phyloP scores from a whole-genome alignment of 2,113 vertebrate species.

The Puffinus mauretanicus region DNA sequence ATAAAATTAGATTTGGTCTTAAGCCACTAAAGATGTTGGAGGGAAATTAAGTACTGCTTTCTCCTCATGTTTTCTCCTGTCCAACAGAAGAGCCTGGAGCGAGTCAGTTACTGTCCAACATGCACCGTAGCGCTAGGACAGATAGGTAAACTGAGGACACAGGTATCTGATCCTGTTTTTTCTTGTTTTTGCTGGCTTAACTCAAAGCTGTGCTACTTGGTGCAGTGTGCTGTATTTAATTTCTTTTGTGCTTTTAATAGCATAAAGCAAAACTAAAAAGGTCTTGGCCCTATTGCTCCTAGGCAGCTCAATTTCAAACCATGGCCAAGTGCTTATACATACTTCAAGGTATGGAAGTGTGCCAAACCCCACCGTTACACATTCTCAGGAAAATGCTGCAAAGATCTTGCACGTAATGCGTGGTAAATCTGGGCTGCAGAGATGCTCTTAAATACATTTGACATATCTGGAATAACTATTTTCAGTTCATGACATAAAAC shows the following conservation, averaged over 20 bases:
- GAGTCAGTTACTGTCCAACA: background rate
- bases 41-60: background rate
- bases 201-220: slow-evolving; percentile 10
- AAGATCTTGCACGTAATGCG: background rate
- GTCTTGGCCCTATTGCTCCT: slow-evolving; percentile 39
- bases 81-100: background rate
- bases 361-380: background rate
- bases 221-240: slow-evolving; percentile 39
- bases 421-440: background rate
- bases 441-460: slow-evolving; percentile 29
- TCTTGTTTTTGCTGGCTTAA: slow-evolving; percentile 24
- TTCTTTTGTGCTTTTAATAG: slow-evolving; percentile 62
- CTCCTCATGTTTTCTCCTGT: background rate
- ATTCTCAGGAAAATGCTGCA: slow-evolving; percentile 2
- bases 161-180: background rate
- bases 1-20: background rate
- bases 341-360: slow-evolving; percentile 28
- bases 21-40: background rate
- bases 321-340: background rate
- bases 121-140: background rate
- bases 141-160: background rate
- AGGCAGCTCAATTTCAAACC: slow-evolving; percentile 40
- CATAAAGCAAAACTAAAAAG: slow-evolving; percentile 41
- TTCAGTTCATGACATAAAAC: background rate
- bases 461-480: slow-evolving; percentile 10